These are phyloP conservation scores for Autographa gamma DNA, from an alignment of 2,888 invertebrate species.

Conservation along the genomic window DNA sequence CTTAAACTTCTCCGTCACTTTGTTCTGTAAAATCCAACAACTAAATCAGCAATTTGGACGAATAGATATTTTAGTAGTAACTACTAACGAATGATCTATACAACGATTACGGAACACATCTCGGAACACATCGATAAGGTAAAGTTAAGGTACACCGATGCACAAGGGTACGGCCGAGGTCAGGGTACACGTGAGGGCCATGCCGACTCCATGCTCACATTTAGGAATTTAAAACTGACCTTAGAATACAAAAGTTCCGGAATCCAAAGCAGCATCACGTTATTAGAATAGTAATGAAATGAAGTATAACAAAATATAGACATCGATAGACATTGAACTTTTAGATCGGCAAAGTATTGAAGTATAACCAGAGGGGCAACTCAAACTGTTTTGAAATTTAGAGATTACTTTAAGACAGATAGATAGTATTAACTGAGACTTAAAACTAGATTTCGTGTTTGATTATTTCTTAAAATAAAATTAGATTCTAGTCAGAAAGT, in stretches of 20 bases:
- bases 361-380: slow-evolving; percentile 30
- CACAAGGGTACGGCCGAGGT: slow-evolving; percentile 55
- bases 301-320: slow-evolving; percentile 68
- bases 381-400: slow-evolving; percentile 35
- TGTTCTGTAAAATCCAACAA: slow-evolving; percentile 89
- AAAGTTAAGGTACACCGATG: slow-evolving; percentile 57
- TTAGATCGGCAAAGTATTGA: slow-evolving; percentile 43
- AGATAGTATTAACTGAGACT: slow-evolving; percentile 48
- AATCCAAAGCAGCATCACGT: slow-evolving; percentile 88
- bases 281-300: slow-evolving; percentile 83
- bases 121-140: slow-evolving; percentile 57
- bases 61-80: slow-evolving; percentile 23
- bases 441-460: slow-evolving; percentile 64
- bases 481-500: slow-evolving; percentile 36
- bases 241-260: slow-evolving; percentile 85
- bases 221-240: slow-evolving; percentile 82
- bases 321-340: slow-evolving; percentile 47
- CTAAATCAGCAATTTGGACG: slow-evolving; percentile 62
- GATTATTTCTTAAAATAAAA: slow-evolving; percentile 64
- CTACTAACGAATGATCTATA: slow-evolving; percentile 62
- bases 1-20: slow-evolving; percentile 96
- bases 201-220: slow-evolving; percentile 84
- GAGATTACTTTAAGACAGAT: slow-evolving; percentile 50
- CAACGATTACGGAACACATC: slow-evolving; percentile 54
- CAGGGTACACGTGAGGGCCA: slow-evolving; percentile 78